These are phyloP conservation scores for Catocala nupta DNA, from an alignment of 2,888 invertebrate genomes.

Conservation along the genomic window DNA sequence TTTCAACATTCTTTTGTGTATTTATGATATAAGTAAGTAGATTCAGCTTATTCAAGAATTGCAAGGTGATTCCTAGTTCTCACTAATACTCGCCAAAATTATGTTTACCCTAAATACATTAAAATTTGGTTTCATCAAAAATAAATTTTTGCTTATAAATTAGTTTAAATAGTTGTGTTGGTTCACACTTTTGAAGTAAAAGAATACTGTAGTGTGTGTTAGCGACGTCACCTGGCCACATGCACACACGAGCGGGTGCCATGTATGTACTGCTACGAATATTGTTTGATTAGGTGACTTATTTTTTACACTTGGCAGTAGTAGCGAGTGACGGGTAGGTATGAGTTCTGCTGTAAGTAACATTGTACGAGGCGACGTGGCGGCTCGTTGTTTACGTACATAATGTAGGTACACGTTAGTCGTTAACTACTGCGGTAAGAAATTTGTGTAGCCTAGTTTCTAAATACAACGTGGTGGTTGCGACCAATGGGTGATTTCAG, in stretches of 20 bases:
- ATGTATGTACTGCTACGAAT: constrained; percentile 12
- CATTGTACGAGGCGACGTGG: constrained; percentile 21
- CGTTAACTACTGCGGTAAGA: constrained; percentile 37
- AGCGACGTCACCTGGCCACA: not conserved
- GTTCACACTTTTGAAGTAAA: too few relatives aligned
- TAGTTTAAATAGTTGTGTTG: not conserved
- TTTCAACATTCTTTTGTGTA: not conserved
- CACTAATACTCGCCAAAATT: too few relatives aligned
- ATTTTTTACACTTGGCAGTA: constrained; percentile 40
- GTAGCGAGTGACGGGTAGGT: constrained; percentile 12
- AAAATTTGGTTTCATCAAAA: too few relatives aligned
- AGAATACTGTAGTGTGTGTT: not conserved
- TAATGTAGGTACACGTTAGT: constrained; percentile 13
- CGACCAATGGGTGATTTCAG: constrained; percentile 66
- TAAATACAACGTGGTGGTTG: constrained; percentile 69
- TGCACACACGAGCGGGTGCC: constrained; percentile 4
- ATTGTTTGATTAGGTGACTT: constrained; percentile 64
- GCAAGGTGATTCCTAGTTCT: too few relatives aligned
- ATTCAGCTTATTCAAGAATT: too few relatives aligned
- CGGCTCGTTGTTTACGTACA: constrained; percentile 11
- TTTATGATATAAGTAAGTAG: too few relatives aligned
- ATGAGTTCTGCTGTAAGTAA: constrained; percentile 45
- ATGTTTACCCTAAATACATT: too few relatives aligned
- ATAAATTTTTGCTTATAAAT: not conserved
- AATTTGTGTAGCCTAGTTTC: constrained; percentile 73